Base-by-base conservation (phyloP, 2,113 vertebrate genomes). In the Sapayoa aenigma region DNA sequence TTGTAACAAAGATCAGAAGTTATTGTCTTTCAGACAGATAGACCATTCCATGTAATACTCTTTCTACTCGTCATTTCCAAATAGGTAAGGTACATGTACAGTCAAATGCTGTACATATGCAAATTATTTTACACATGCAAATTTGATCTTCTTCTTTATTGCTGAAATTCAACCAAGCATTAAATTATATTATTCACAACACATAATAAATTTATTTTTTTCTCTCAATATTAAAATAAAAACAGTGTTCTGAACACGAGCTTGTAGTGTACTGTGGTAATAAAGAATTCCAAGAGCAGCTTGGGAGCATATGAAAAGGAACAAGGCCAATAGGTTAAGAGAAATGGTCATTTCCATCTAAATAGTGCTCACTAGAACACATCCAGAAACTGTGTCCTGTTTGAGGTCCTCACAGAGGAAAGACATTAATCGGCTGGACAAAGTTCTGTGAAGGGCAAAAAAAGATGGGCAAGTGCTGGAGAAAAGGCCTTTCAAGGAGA, bases 361-460 rank as follows among this genome's bases (percentile, higher is more conserved):
- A 6, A 35, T 21, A 50, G 12, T 28, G 27, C 3, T 68, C 14
- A 37, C 15, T 46, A 44, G 42, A n/a, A 5, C 12, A 47, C 6
- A 18, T 16, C 12, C 47, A 55, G 28, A 28, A 9, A 3, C 5
- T 31, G 8, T 25, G 15, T n/a, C 14, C 8, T 11, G 8, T 35
- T 47, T 44, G 20, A 11, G 3, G 3, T 3, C 11, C 4, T 2
- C 5, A 8, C 41, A 14, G 2, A 68, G 3, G 14, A 42, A 74
- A 58, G 15, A n/a, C 10, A 31, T 6, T 28, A 8, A 31, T 63
- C 47, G 58, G 33, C 12, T 49, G 17, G 11, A 14, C 12, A 52
- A 8, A 33, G 2, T 28, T 83, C 16, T n/a, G 19, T 53, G 16
- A 15, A 83, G 6, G 11, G 5, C 15, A 60, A 63, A 47, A 9